Conservation (phyloP, 2,113 vertebrate genomes). For the Raja brachyura region DNA sequence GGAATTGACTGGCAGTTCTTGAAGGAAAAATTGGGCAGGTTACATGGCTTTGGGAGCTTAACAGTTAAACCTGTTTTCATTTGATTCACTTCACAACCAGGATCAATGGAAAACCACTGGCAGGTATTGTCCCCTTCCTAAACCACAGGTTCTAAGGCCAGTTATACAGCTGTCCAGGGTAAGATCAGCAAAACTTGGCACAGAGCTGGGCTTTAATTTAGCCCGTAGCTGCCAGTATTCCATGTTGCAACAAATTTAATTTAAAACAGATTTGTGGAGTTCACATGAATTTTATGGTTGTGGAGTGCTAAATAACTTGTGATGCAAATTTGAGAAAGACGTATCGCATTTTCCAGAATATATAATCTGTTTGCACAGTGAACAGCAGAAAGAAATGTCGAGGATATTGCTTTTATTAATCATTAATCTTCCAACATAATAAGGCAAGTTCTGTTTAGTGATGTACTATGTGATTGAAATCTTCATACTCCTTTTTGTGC, state of each 20-base stretch:
- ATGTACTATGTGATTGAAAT: conserved; percentile 28
- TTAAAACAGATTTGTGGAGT: conserved; percentile 5
- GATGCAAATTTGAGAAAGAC: neutral
- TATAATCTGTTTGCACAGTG: neutral
- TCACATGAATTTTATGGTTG: neutral
- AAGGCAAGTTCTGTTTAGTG: conserved; percentile 20
- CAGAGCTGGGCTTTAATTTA: neutral
- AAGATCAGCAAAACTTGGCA: neutral
- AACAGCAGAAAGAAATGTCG: neutral
- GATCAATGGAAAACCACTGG: neutral
- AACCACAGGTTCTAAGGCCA: neutral
- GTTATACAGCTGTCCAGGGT: neutral
- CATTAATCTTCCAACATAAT: conserved; percentile 3
- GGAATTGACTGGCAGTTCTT: no score
- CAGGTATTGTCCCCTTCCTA: neutral
- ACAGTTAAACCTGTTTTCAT: neutral
- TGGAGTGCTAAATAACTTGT: neutral
- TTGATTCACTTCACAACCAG: neutral
- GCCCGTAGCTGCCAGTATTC: neutral
- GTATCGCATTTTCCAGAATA: neutral
- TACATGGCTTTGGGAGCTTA: neutral
- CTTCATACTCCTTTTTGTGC: conserved; percentile 10
- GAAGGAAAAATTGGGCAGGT: neutral
- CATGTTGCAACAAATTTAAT: neutral
- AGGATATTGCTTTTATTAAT: neutral